Base-by-base conservation (phyloP, 2,797 vertebrate species). In the Euthynnus affinis region DNA sequence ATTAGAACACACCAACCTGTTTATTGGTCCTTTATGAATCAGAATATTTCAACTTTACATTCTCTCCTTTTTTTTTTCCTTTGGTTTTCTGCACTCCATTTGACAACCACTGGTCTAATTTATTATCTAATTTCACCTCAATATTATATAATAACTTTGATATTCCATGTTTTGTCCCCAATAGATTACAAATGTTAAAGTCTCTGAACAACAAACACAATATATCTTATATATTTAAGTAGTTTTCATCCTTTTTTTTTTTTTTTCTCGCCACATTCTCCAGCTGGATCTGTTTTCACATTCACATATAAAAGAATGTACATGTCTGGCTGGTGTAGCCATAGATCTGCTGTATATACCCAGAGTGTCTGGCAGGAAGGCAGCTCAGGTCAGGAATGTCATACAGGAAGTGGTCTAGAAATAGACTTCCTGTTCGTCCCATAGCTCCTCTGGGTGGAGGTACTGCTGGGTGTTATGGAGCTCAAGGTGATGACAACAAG, bases 391-490 rank as follows among this genome's bases (percentile, higher is more conserved):
- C 92, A 94, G 94, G 95, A 96, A 96, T 96, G 95, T 94, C 94
- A 93, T 86, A 81, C 92, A 95, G 95, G 95, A 96, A 96, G 91
- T 93, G 81, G 92, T 93, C 94, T 93, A 89, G 88, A 96, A 91
- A 94, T 96, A 96, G 94, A 94, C 93, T 94, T 96, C 95, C 95
- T 94, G 90, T 92, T 90, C 78, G 64, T 88, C 89, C 83, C 74
- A 56, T 59, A 76, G 81, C 83, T 89, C 49, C 78, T 91, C 70
- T 83, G 91, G 89, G 93, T 84, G 89, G 81, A 85, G 90, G 81
- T 60, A 40, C 78, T 69, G 74, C 80, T 68, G 85, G 71, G 71
- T 78, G 84, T 85, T 77, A 44, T 22, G 40, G 70, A 59, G 59
- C 82, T 78, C 51, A 90, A 92, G 87, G 90, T 93, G 91, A 87